phyloP scores from a whole-genome alignment of 2,797 vertebrate genomes.

The Chrysocyon brachyurus region DNA sequence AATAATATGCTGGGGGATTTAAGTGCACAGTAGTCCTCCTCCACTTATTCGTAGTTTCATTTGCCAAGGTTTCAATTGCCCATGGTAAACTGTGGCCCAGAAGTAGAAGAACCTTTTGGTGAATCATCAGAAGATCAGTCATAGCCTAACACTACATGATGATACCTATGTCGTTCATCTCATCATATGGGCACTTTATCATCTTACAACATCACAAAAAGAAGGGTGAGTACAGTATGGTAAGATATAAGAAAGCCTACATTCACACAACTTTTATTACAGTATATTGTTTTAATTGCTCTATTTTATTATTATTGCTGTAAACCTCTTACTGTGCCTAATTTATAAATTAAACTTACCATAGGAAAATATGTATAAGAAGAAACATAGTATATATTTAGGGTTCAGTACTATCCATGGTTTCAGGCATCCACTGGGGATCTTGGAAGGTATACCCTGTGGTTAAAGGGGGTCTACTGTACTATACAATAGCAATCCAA shows the following conservation, averaged over 20 bases:
- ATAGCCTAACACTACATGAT: background rate
- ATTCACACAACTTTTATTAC: background rate
- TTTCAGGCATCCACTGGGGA: background rate
- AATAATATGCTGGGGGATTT: slow-evolving; percentile 54
- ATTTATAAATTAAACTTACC: background rate
- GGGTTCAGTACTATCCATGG: background rate
- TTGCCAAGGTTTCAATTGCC: background rate
- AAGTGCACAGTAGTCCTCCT: background rate
- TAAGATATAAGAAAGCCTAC: background rate
- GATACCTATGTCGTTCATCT: background rate
- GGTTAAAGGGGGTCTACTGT: background rate
- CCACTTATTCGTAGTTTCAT: background rate
- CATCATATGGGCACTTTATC: background rate
- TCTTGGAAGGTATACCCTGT: background rate
- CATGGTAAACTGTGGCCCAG: background rate
- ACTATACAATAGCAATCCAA: slow-evolving; percentile 68
- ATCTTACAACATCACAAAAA: background rate
- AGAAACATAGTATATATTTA: background rate
- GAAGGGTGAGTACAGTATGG: background rate
- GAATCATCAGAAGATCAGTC: background rate
- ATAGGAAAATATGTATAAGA: background rate
- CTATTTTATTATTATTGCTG: background rate
- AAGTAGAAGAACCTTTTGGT: background rate
- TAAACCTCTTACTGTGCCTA: background rate
- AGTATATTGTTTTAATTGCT: background rate